Percentiles rank a stretch among this genome's conserved stretches.
phyloP scores from a whole-genome alignment of 1,140 invertebrate species.

The Saccostrea echinata region DNA sequence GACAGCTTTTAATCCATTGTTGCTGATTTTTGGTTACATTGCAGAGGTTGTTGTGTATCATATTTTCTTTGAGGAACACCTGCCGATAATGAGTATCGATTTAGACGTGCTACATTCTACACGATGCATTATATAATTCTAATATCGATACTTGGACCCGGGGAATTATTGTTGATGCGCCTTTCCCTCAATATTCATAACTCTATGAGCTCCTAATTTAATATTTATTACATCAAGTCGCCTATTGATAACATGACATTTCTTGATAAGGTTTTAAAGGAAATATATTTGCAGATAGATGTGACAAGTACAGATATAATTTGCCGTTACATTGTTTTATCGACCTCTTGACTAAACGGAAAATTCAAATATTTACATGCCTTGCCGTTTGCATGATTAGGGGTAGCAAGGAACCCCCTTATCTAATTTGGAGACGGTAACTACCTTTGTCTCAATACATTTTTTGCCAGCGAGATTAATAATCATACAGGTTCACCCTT shows the following conservation, averaged over 20 bases:
- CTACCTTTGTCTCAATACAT: conserved; percentile 31
- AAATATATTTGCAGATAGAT: not conserved
- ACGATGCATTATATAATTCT: not conserved
- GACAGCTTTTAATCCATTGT: not conserved
- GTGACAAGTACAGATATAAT: not conserved
- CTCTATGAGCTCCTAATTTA: not conserved
- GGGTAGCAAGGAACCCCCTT: not conserved
- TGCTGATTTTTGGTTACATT: not conserved
- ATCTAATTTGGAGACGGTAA: conserved; percentile 14
- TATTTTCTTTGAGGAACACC: not conserved
- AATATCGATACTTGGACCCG: not conserved
- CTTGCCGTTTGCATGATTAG: not conserved
- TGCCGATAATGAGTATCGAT: not conserved
- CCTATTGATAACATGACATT: not conserved
- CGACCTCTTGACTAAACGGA: not conserved
- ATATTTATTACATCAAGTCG: not conserved
- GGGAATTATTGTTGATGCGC: not conserved
- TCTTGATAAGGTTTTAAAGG: not conserved
- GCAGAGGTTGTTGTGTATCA: not conserved
- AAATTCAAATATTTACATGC: conserved; percentile 17
- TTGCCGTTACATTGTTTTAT: not conserved
- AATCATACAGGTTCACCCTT: conserved; percentile 19
- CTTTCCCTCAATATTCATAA: not conserved
- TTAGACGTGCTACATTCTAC: not conserved
- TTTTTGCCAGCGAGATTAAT: conserved; percentile 27